Conservation (phyloP, 2,888 invertebrate genomes). For the Orthosia gothica region DNA sequence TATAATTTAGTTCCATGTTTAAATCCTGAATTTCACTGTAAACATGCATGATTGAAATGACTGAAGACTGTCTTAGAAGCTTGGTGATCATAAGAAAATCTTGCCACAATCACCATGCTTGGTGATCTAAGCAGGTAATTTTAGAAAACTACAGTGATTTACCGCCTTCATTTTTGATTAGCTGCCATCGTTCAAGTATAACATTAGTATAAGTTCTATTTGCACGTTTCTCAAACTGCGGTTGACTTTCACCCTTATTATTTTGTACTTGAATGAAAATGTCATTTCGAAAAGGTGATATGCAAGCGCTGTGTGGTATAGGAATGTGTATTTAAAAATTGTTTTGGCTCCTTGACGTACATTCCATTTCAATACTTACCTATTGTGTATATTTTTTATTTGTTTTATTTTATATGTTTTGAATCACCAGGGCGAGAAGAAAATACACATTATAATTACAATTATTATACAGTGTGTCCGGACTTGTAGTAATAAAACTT, state of each 20-base stretch:
- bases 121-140: constrained; percentile 2
- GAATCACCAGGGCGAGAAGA: no score
- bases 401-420: neutral
- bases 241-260: no score
- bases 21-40: neutral
- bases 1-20: neutral
- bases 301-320: no score
- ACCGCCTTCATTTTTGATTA: neutral
- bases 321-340: neutral
- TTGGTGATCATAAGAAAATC: neutral
- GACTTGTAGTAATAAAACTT: no score
- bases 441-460: no score
- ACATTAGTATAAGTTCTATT: no score
- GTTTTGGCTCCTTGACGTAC: neutral
- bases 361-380: neutral
- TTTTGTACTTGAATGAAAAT: no score
- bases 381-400: neutral
- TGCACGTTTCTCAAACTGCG: no score
- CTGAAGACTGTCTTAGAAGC: neutral
- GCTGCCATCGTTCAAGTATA: neutral
- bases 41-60: neutral
- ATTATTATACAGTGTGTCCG: no score
- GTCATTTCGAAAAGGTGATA: no score
- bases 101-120: neutral
- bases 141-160: neutral